Evolutionary conservation across 2,797 vertebrate genomes (phyloP).

Genomic region (Loriculus beryllinus): DNA sequence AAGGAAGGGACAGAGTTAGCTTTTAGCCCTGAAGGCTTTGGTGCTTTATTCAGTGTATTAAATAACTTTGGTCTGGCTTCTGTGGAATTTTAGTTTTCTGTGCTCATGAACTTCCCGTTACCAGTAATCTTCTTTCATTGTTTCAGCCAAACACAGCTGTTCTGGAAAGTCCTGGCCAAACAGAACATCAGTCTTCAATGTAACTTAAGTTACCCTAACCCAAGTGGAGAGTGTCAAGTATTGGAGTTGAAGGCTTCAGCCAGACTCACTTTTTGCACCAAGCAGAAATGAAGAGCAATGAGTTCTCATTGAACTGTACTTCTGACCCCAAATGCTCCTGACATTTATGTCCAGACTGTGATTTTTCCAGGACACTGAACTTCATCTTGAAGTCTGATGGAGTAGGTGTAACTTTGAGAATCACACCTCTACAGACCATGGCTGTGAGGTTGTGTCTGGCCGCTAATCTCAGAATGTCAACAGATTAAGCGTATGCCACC

Average conservation of each 20-base stretch:
- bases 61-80: not conserved
- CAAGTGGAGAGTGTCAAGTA: not conserved
- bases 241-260: not conserved
- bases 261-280: not conserved
- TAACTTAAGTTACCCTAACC: not conserved
- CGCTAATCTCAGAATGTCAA: not conserved
- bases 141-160: slow-evolving; percentile 41
- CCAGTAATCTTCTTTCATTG: not conserved
- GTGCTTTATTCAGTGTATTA: slow-evolving; percentile 3
- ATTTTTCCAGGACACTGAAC: not conserved
- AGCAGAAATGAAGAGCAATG: not conserved
- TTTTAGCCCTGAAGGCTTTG: slow-evolving; percentile 9
- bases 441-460: not conserved
- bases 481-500: not conserved
- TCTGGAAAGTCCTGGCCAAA: slow-evolving; percentile 30
- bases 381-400: not conserved
- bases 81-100: slow-evolving; percentile 17
- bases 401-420: not conserved
- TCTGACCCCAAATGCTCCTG: not conserved
- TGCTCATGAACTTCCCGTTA: not conserved
- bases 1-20: not conserved
- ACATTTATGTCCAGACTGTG: not conserved
- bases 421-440: not conserved
- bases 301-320: not conserved
- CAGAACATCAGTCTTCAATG: not conserved